These are phyloP conservation scores for Antennarius maculatus DNA, from an alignment of 2,797 vertebrate genomes.

Conservation along the genomic window DNA sequence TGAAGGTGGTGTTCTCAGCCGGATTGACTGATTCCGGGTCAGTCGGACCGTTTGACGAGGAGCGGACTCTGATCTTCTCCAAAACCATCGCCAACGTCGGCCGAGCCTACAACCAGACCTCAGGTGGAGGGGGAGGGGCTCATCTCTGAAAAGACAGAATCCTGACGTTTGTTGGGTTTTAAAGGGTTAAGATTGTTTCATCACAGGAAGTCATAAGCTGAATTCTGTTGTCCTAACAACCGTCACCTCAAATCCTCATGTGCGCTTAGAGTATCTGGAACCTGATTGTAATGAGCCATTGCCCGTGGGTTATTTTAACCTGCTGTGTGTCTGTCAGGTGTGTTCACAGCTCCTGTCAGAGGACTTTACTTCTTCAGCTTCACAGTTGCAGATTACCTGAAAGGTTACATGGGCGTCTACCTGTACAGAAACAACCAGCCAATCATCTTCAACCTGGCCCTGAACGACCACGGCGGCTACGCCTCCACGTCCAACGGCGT, in stretches of 20 bases:
- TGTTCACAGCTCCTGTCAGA: conserved; percentile 65
- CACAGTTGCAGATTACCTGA: conserved; percentile 69
- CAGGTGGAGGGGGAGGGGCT: conserved; percentile 38
- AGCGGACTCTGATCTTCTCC: conserved; percentile 66
- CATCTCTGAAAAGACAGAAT: too few relatives aligned
- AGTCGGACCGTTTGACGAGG: conserved; percentile 64
- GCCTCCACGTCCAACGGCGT: conserved; percentile 34
- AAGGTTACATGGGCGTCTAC: conserved; percentile 74
- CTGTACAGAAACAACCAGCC: conserved; percentile 66
- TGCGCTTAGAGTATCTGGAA: too few relatives aligned
- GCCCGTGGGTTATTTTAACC: background rate
- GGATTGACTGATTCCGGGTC: conserved; percentile 64
- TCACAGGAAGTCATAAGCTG: too few relatives aligned
- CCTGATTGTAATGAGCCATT: too few relatives aligned
- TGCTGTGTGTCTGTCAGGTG: conserved; percentile 44
- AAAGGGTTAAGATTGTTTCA: too few relatives aligned
- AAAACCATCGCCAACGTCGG: conserved; percentile 66
- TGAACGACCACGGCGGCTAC: conserved; percentile 74
- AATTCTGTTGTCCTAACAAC: too few relatives aligned
- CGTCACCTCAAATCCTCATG: too few relatives aligned
- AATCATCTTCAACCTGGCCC: conserved; percentile 60
- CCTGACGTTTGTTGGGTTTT: too few relatives aligned
- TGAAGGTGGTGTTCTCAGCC: conserved; percentile 69
- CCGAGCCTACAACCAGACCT: conserved; percentile 50
- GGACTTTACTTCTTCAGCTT: conserved; percentile 76